These are phyloP conservation scores for Formica exsecta DNA, from an alignment of 1,140 invertebrate species.

Conservation along the genomic window DNA sequence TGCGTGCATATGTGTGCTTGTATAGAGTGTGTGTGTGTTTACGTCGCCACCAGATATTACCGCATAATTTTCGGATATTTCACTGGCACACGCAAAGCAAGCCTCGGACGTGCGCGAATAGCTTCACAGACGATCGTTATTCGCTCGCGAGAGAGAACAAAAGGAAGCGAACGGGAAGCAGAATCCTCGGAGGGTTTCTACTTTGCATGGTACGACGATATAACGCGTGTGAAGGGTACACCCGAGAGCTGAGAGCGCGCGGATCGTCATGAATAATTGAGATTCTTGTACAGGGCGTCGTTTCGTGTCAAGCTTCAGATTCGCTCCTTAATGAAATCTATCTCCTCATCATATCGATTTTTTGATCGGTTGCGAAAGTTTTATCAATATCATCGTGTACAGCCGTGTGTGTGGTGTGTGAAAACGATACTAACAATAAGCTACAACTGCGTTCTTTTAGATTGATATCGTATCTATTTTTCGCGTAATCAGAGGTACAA, in stretches of 20 bases:
- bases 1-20: constrained; percentile 34
- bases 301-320: constrained; percentile 44
- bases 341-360: constrained; percentile 47
- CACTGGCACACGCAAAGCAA: constrained; percentile 70
- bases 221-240: constrained; percentile 56
- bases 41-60: constrained; percentile 80
- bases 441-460: neutral
- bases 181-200: constrained; percentile 27
- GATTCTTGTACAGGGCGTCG: constrained; percentile 54
- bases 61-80: constrained; percentile 83
- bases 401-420: too few species aligned
- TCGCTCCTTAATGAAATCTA: constrained; percentile 37
- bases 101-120: constrained; percentile 50
- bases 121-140: constrained; percentile 65
- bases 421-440: neutral
- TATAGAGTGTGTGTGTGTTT: constrained; percentile 24
- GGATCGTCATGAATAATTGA: constrained; percentile 62
- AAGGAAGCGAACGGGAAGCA: constrained; percentile 50
- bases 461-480: neutral
- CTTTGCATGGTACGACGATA: constrained; percentile 57
- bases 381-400: constrained; percentile 17
- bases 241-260: constrained; percentile 36
- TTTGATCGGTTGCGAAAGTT: constrained; percentile 6
- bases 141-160: constrained; percentile 42
- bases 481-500: neutral